Conservation (phyloP, 2,888 invertebrate genomes). For the Notocelia uddmanniana region DNA sequence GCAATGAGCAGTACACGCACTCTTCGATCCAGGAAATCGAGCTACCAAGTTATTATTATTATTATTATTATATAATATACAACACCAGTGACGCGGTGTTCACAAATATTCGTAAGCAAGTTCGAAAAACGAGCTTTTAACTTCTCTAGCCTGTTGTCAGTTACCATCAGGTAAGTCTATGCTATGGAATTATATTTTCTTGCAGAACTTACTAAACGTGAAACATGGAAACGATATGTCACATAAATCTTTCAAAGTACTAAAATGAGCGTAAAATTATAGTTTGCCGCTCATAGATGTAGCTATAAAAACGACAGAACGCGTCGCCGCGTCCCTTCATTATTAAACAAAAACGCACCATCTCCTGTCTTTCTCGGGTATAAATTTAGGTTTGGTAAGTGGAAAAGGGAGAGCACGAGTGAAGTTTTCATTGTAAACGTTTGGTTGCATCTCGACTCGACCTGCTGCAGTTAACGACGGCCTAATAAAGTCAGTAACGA, state of each 20-base stretch:
- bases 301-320: not conserved
- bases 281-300: slow-evolving; percentile 3
- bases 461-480: slow-evolving; percentile 12
- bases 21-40: no score
- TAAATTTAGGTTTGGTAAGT: not conserved
- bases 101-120: no score
- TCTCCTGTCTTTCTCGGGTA: not conserved
- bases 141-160: no score
- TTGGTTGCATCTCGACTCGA: not conserved
- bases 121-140: no score
- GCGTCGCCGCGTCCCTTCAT: not conserved
- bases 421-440: not conserved
- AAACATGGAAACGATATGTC: slow-evolving; percentile 12
- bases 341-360: not conserved
- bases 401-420: not conserved
- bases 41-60: no score
- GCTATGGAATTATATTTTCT: no score
- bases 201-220: no score
- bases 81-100: no score
- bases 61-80: no score
- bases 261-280: slow-evolving; percentile 6
- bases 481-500: not conserved
- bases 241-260: not conserved
- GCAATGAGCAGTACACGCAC: no score
- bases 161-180: no score